These are phyloP conservation scores for Perithous albicinctus DNA, from an alignment of 2,888 invertebrate genomes.

Conservation along the genomic window DNA sequence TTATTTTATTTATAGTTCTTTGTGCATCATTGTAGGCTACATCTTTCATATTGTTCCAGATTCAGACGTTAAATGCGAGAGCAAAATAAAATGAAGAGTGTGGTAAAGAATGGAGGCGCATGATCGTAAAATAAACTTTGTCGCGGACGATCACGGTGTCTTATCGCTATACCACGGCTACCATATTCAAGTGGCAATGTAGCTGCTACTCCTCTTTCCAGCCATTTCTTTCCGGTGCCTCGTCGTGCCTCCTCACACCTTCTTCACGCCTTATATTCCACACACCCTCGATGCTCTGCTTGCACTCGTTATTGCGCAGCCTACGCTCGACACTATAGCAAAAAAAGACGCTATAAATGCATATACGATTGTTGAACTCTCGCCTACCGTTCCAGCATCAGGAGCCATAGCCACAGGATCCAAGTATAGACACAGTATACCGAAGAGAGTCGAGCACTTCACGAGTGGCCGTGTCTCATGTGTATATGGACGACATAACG, in stretches of 20 bases:
- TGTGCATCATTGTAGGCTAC: not conserved
- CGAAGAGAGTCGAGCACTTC: constrained; percentile 47
- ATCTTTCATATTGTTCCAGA: not conserved
- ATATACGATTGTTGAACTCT: constrained; percentile 59
- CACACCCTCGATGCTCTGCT: constrained; percentile 44
- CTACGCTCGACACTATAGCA: constrained; percentile 11
- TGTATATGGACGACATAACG: constrained; percentile 54
- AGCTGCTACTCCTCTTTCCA: constrained; percentile 50
- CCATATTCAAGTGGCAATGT: constrained; percentile 46
- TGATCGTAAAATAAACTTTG: constrained; percentile 44
- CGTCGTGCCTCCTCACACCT: constrained; percentile 35
- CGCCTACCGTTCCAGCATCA: constrained; percentile 43
- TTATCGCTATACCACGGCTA: constrained; percentile 23
- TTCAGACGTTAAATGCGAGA: not conserved
- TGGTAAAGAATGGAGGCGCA: constrained; percentile 4
- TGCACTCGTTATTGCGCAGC: constrained; percentile 57
- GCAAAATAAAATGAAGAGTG: not conserved
- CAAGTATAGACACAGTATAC: constrained; percentile 17
- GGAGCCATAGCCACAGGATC: not conserved
- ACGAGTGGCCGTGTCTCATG: constrained; percentile 45
- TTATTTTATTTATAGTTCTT: not conserved
- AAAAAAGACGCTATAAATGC: constrained; percentile 51
- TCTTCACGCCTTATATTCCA: constrained; percentile 53
- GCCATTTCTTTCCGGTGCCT: constrained; percentile 20
- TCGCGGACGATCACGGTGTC: constrained; percentile 41